phyloP scores from a whole-genome alignment of 2,888 invertebrate genomes.

The Drosophila sordidula region DNA sequence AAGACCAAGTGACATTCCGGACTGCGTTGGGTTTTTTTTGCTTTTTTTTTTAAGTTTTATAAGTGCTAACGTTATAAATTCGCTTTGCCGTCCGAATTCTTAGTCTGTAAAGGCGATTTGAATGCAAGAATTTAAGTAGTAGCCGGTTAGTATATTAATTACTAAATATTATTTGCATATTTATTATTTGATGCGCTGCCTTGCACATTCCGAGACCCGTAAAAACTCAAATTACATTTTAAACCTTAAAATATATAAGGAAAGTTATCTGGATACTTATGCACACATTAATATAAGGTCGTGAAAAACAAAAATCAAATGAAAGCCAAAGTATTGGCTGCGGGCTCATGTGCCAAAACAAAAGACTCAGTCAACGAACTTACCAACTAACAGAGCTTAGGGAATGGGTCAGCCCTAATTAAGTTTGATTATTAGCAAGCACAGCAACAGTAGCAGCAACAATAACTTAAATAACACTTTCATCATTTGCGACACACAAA shows the following conservation, averaged over 20 bases:
- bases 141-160: neutral
- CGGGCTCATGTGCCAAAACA: constrained; percentile 24
- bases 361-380: constrained; percentile 68
- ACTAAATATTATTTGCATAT: no score
- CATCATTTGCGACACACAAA: constrained; percentile 47
- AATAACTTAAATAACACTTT: constrained; percentile 38
- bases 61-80: constrained; percentile 7
- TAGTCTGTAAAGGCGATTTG: neutral
- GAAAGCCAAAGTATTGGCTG: neutral
- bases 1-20: constrained; percentile 74
- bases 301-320: constrained; percentile 5
- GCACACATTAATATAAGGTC: neutral
- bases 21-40: constrained; percentile 17
- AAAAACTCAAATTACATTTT: no score
- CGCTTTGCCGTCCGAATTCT: constrained; percentile 6
- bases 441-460: constrained; percentile 16
- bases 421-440: constrained; percentile 24
- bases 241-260: neutral
- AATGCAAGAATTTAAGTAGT: neutral
- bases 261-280: neutral
- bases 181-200: no score
- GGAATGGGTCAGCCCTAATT: constrained; percentile 21
- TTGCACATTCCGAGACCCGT: no score
- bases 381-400: constrained; percentile 31
- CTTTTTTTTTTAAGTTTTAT: constrained; percentile 30